Percentiles rank a stretch among this genome's conserved stretches.
phyloP scores from a whole-genome alignment of 2,888 invertebrate genomes.

The Eupithecia vulgata region DNA sequence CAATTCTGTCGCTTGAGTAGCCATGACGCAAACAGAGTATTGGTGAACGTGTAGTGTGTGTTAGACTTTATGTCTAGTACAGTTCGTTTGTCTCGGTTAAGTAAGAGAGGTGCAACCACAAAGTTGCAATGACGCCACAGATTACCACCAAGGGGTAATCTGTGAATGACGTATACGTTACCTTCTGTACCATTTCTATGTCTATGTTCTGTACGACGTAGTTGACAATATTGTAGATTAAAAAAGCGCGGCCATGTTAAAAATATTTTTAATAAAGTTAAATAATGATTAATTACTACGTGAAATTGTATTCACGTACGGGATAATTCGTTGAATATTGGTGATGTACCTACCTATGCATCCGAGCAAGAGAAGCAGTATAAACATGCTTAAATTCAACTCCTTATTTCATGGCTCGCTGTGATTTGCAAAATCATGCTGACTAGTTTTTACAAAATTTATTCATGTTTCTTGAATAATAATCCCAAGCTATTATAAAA shows the following conservation, averaged over 20 bases:
- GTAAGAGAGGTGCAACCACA: not conserved
- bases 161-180: not conserved
- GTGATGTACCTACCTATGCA: not conserved
- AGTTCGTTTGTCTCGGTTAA: not conserved
- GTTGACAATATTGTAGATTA: not conserved
- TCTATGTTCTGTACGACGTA: not conserved
- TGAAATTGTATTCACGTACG: no score
- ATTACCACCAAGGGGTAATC: no score
- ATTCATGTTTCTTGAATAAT: conserved; percentile 1
- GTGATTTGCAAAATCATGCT: not conserved
- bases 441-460: not conserved
- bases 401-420: no score
- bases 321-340: not conserved
- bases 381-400: no score
- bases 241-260: not conserved
- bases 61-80: not conserved
- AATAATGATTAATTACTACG: no score
- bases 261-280: no score
- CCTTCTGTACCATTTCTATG: no score
- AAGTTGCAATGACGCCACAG: not conserved
- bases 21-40: not conserved
- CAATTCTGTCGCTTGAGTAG: conserved; percentile 20
- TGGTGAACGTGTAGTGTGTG: not conserved
- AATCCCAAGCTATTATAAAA: conserved; percentile 13
- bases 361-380: not conserved